Conservation (phyloP, 1,140 invertebrate genomes). For the Anoplolepis gracilipes region DNA sequence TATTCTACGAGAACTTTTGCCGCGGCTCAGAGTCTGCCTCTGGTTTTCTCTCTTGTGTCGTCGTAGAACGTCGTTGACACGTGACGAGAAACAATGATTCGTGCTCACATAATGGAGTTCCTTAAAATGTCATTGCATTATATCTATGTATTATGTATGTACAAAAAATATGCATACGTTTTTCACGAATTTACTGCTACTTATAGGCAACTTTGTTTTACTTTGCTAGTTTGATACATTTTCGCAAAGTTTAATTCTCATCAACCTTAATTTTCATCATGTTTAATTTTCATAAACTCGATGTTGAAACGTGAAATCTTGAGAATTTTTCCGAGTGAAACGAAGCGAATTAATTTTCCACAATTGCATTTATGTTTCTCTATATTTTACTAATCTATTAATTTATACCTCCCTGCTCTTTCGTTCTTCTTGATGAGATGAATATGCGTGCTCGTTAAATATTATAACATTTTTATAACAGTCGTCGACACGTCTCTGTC, state of each 20-base stretch:
- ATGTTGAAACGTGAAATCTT: neutral
- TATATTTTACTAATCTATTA: neutral
- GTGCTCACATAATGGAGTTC: constrained; percentile 24
- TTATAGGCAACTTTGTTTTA: neutral
- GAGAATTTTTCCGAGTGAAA: neutral
- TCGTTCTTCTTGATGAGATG: neutral
- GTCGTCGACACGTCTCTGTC: constrained; percentile 9
- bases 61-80: constrained; percentile 16
- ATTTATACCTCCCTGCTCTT: too few relatives aligned
- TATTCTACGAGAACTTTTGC: constrained; percentile 56
- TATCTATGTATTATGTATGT: neutral
- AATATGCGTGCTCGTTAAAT: constrained; percentile 22
- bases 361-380: neutral
- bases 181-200: neutral
- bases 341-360: constrained; percentile 9
- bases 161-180: neutral
- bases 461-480: constrained; percentile 42
- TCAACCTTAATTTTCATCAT: too few relatives aligned
- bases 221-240: neutral
- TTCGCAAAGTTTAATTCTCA: constrained; percentile 12
- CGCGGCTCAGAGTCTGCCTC: neutral
- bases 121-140: constrained; percentile 38
- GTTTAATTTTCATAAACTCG: too few relatives aligned
- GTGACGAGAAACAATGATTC: constrained; percentile 63
- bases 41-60: constrained; percentile 13